Evolutionary conservation across 2,888 invertebrate species (phyloP).

Genomic region (Reticulitermes lucifugus): DNA sequence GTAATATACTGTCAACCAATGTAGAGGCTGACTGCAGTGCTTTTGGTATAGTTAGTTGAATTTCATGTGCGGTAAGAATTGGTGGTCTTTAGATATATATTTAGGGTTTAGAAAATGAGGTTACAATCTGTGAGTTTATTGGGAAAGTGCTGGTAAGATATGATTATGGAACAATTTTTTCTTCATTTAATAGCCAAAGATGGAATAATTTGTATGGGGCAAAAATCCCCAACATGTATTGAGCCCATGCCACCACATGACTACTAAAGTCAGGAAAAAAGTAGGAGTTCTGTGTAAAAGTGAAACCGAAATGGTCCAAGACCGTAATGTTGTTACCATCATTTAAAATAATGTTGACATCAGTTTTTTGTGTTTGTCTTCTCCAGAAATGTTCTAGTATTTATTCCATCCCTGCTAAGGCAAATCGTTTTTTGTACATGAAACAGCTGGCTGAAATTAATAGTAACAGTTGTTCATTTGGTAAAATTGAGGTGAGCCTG

Average conservation of each 20-base stretch:
- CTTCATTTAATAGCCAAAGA: slow-evolving; percentile 25
- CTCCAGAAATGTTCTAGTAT: neutral
- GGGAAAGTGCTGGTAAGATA: slow-evolving; percentile 18
- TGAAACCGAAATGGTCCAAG: slow-evolving; percentile 29
- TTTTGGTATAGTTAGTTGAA: neutral
- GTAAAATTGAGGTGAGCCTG: neutral
- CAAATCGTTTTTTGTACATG: neutral
- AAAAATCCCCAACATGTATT: neutral
- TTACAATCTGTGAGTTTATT: neutral
- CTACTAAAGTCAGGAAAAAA: neutral
- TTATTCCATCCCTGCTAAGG: slow-evolving; percentile 1
- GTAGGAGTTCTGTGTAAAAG: slow-evolving; percentile 6
- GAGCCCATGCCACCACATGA: neutral
- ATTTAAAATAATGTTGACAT: neutral
- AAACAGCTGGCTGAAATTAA: neutral
- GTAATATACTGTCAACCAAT: too few relatives aligned
- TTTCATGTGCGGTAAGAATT: neutral
- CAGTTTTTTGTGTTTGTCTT: neutral
- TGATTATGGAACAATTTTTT: slow-evolving; percentile 6
- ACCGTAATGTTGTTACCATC: slow-evolving; percentile 30
- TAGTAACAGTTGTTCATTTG: neutral
- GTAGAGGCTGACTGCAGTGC: neutral
- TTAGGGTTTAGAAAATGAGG: slow-evolving; percentile 25
- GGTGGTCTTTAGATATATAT: neutral
- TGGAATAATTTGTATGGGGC: slow-evolving; percentile 2